Base-by-base conservation (phyloP, 2,888 invertebrate genomes). In the Euproctis similis region DNA sequence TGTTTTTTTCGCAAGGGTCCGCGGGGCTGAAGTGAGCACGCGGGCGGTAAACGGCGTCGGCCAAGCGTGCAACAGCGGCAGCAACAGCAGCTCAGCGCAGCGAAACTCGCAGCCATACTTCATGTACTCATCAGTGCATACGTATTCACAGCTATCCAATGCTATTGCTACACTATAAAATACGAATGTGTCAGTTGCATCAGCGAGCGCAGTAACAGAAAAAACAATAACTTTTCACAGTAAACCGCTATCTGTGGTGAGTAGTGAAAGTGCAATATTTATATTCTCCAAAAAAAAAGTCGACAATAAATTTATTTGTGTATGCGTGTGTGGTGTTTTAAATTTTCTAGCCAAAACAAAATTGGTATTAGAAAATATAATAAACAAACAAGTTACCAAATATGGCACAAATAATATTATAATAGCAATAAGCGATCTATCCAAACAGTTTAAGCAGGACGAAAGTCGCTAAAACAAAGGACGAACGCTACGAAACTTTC, bases 1-100 rank as follows among this genome's bases (percentile, higher is more conserved):
- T 80, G 73, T 73, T 80, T 81, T 75, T 75, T 82, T 81, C 81
- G 81, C 82, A 81, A 82, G 80, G 80, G 81, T 74, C 71, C 68
- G 70, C 70, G 73, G 78, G 68, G 73, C 71, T 59, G 74, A 67
- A 59, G 62, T 55, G 38, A 59, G 53, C 36, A 62, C 37, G 65
- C 64, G 60, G 61, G 67, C 59, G 66, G 66, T 49, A 54, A 52
- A 48, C 57, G 60, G 49, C 57, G 69, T 56, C 81, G 78, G 70
- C 78, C 69, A 66, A 81, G 66, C 81, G 81, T 81, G 78, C 74
- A 70, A 72, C 72, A 66, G 70, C 72, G 69, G 73, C 73, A 61
- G 75, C 70, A 66, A 52, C 56, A 49, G 59, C 64, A 57, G 61
- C 60, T 63, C 67, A 67, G 53, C 66, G 63, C 76, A 68, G 65